These are phyloP conservation scores for Synanthedon myopaeformis DNA, from an alignment of 2,888 invertebrate genomes.

Conservation along the genomic window DNA sequence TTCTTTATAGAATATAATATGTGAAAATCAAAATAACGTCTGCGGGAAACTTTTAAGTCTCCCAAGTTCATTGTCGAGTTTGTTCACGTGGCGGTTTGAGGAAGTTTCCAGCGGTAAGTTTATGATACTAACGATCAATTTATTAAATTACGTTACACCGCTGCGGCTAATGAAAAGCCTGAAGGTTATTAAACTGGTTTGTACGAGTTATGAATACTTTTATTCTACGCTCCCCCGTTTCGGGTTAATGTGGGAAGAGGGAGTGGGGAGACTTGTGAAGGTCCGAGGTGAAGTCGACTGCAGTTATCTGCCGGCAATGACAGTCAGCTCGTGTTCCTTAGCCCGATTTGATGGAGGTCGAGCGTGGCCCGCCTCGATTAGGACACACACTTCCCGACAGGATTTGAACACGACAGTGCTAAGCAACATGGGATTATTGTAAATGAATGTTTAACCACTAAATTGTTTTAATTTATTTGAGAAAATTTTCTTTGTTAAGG, in stretches of 20 bases:
- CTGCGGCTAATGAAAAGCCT: constrained; percentile 27
- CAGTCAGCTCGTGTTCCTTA: constrained; percentile 43
- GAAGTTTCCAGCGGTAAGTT: constrained; percentile 32
- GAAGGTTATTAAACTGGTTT: constrained; percentile 15
- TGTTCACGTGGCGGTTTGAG: constrained; percentile 30
- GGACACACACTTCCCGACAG: constrained; percentile 30
- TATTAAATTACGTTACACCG: constrained; percentile 37
- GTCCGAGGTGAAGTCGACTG: constrained; percentile 3
- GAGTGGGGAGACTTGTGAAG: constrained; percentile 1
- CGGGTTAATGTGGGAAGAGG: background rate
- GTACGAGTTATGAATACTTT: constrained; percentile 20
- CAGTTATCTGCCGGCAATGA: constrained; percentile 37
- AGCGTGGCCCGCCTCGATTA: constrained; percentile 53
- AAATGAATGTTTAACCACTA: background rate
- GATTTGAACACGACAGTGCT: constrained; percentile 46
- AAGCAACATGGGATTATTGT: constrained; percentile 29
- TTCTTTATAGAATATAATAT: background rate
- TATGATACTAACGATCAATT: constrained; percentile 42
- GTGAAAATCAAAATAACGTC: background rate
- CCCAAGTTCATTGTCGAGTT: constrained; percentile 29
- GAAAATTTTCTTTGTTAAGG: background rate
- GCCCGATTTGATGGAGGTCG: constrained; percentile 55
- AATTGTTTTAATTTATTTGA: background rate
- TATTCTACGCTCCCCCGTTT: constrained; percentile 2
- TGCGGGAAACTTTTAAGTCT: constrained; percentile 7